Evolutionary conservation across 2,888 invertebrate species (phyloP), one percentile per base, ranked within the genome.

Genomic region (Tryphoninae sp.): DNA sequence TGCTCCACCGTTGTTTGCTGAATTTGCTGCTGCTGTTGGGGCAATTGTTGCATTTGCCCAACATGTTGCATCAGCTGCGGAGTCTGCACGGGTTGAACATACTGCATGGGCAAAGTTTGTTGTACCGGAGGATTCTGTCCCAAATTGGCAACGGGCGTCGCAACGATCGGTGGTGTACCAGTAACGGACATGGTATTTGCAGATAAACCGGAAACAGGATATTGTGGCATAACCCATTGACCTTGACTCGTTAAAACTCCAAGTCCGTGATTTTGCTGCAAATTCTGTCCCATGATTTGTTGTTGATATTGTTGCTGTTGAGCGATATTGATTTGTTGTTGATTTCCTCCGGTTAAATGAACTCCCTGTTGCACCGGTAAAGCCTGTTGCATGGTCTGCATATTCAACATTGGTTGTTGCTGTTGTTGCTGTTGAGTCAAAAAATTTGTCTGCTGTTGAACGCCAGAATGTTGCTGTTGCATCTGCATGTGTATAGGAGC

Each of bases 71-170:
- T 26, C 51, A 84, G 75, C 58, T 84, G 81, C 51, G 87, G 83
- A 62, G 80, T 84, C 55, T 87, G 89, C 2, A 85, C 62, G 4
- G 85, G 84, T 40, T 87, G 86, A 3, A 86, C 83, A 53, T 86
- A 85, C 45, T 88, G 88, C 11, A 88, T 75, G n/a, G 86, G 78
- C 0, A 85, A 23, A 7, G 82, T 55, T 53, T 89, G 90, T 55
- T 88, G 88, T 33, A 85, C 61, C 0, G 58, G 13, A 2, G 45
- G 4, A 69, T 78, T 81, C 64, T 74, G 51, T 55, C 55, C 68
- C n/a, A 74, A 33, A 13, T 23, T 49, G 0, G 16, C 22, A 19
- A 9, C 45, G 45, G 45, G 9, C 3, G 13, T 45, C 3, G 45
- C 9, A 45, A 45, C 13, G 7, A 45, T 13, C 2, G 45, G 45